These are phyloP conservation scores for Eulemur macaco DNA, from an alignment of 2,113 vertebrate genomes.

Conservation along the genomic window DNA sequence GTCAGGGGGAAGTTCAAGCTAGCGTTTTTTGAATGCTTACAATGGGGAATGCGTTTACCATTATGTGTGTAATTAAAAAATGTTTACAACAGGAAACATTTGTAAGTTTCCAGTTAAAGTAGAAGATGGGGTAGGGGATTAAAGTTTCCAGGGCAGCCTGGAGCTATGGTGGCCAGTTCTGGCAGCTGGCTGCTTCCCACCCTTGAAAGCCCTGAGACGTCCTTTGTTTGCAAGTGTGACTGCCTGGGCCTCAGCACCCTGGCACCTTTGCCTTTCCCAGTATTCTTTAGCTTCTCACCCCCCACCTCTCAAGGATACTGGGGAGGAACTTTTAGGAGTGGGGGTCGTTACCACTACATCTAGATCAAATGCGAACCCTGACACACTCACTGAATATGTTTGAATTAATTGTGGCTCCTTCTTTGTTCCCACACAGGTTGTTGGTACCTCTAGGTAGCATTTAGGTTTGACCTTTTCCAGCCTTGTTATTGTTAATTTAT, in stretches of 20 bases:
- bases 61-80: slow-evolving; percentile 48
- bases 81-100: not conserved
- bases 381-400: not conserved
- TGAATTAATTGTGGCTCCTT: not conserved
- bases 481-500: not conserved
- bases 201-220: not conserved
- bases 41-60: slow-evolving; percentile 21
- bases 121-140: not conserved
- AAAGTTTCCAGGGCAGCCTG: not conserved
- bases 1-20: not conserved
- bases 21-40: slow-evolving; percentile 9
- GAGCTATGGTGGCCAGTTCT: not conserved
- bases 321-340: not conserved
- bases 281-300: not conserved
- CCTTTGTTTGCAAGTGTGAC: slow-evolving; percentile 22
- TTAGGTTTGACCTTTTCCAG: not conserved
- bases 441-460: not conserved
- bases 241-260: not conserved
- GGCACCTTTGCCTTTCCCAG: not conserved
- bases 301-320: not conserved
- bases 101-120: not conserved
- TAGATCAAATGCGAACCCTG: not conserved
- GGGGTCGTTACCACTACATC: not conserved
- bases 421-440: slow-evolving; percentile 21
- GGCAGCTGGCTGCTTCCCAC: not conserved